Conservation (phyloP, 2,888 invertebrate genomes). For the Machimus rusticus region DNA sequence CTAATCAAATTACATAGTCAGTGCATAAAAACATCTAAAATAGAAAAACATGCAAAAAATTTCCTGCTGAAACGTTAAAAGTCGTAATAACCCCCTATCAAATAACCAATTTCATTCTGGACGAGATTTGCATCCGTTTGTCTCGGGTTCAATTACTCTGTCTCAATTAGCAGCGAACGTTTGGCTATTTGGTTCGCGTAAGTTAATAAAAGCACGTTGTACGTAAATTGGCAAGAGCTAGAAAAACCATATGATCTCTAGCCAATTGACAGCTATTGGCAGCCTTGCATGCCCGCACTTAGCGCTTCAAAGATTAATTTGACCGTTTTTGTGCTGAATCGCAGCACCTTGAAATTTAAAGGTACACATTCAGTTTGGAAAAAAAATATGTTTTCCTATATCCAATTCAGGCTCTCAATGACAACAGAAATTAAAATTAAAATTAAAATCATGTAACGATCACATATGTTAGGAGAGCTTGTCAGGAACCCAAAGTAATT, state of each 20-base stretch:
- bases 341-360: not conserved
- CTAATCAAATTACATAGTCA: not conserved
- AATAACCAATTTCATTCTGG: not conserved
- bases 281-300: not conserved
- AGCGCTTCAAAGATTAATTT: not conserved
- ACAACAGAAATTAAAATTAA: not conserved
- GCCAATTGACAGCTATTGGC: not conserved
- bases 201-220: not conserved
- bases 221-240: not conserved
- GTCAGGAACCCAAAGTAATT: not conserved
- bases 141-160: not conserved
- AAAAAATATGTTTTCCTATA: not conserved
- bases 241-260: not conserved
- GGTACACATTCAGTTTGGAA: not conserved
- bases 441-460: not conserved
- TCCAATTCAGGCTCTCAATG: not conserved
- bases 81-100: not conserved
- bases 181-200: not conserved
- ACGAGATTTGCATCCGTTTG: not conserved
- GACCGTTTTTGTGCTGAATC: not conserved
- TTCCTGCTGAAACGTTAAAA: not conserved
- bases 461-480: not conserved
- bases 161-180: not conserved
- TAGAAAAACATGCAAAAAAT: not conserved
- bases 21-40: not conserved